These are phyloP conservation scores for Dolichoris vasculosae DNA, from an alignment of 1,140 invertebrate species.

Conservation along the genomic window DNA sequence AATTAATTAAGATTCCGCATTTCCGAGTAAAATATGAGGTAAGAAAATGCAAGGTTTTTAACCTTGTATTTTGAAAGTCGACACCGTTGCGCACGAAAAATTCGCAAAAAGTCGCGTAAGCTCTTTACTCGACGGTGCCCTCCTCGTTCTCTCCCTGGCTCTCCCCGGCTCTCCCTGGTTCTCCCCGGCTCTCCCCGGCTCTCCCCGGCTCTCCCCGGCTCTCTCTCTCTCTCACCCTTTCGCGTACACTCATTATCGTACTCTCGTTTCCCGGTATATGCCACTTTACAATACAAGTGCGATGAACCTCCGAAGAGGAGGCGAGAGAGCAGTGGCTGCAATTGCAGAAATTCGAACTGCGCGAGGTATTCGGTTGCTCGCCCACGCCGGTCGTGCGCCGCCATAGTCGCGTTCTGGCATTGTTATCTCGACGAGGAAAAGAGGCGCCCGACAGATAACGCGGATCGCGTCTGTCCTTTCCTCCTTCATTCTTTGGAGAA, in stretches of 20 bases:
- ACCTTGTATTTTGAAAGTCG: slow-evolving; percentile 34
- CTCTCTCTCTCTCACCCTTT: neutral
- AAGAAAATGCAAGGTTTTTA: neutral
- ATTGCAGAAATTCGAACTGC: slow-evolving; percentile 67
- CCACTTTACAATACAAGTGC: slow-evolving; percentile 15
- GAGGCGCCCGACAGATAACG: slow-evolving; percentile 13
- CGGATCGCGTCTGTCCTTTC: neutral
- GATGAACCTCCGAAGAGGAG: slow-evolving; percentile 19
- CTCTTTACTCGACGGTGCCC: slow-evolving; percentile 21
- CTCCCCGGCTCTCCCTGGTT: neutral
- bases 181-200: neutral
- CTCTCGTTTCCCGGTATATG: slow-evolving; percentile 41
- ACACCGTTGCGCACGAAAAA: slow-evolving; percentile 22
- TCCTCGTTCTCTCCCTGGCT: neutral
- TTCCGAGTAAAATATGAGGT: slow-evolving; percentile 17
- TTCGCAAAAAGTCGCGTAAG: slow-evolving; percentile 42
- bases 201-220: neutral
- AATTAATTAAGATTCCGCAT: neutral
- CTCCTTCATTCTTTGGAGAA: neutral
- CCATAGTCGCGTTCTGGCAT: neutral
- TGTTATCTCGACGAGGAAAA: slow-evolving; percentile 15
- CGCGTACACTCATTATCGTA: neutral
- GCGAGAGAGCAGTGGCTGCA: slow-evolving; percentile 55
- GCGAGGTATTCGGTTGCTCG: slow-evolving; percentile 62
- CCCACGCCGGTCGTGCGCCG: slow-evolving; percentile 57